Conservation (phyloP, 2,888 invertebrate genomes). For the Agrotis exclamationis region DNA sequence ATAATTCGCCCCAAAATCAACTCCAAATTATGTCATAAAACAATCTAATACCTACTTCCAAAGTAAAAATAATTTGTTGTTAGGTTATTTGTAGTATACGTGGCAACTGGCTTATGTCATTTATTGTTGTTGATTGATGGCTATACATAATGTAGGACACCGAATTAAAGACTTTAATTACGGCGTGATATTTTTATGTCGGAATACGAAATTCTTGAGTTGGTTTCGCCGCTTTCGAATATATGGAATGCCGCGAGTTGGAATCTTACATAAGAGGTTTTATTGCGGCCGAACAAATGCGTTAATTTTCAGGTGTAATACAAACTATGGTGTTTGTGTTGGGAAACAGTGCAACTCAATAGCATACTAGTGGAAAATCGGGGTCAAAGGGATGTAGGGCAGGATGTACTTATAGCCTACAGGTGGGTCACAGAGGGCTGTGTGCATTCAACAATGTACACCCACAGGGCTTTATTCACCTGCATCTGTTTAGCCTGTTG, state of each 20-base stretch:
- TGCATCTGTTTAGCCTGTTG: slow-evolving; percentile 67
- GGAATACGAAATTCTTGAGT: slow-evolving; percentile 44
- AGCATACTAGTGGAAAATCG: slow-evolving; percentile 66
- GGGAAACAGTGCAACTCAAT: slow-evolving; percentile 15
- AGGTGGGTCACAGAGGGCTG: slow-evolving; percentile 75
- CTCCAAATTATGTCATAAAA: slow-evolving; percentile 76
- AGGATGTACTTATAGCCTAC: slow-evolving; percentile 66
- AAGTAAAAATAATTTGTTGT: slow-evolving; percentile 35
- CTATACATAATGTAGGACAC: slow-evolving; percentile 47
- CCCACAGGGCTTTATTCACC: slow-evolving; percentile 63
- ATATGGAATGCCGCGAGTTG: slow-evolving; percentile 14
- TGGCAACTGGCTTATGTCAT: slow-evolving; percentile 30
- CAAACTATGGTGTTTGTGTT: neutral
- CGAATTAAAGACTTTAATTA: slow-evolving; percentile 45
- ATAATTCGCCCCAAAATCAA: slow-evolving; percentile 81
- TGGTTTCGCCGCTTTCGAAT: slow-evolving; percentile 44
- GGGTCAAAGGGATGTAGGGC: slow-evolving; percentile 79
- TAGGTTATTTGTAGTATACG: slow-evolving; percentile 37
- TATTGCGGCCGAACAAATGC: slow-evolving; percentile 21
- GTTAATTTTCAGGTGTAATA: slow-evolving; percentile 10
- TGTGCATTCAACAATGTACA: slow-evolving; percentile 82
- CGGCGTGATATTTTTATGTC: slow-evolving; percentile 37
- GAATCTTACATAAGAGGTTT: slow-evolving; percentile 15
- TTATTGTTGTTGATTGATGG: slow-evolving; percentile 53
- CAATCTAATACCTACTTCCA: slow-evolving; percentile 60